These are phyloP conservation scores for Sibirionetta formosa DNA, from an alignment of 2,797 vertebrate genomes.

Conservation along the genomic window DNA sequence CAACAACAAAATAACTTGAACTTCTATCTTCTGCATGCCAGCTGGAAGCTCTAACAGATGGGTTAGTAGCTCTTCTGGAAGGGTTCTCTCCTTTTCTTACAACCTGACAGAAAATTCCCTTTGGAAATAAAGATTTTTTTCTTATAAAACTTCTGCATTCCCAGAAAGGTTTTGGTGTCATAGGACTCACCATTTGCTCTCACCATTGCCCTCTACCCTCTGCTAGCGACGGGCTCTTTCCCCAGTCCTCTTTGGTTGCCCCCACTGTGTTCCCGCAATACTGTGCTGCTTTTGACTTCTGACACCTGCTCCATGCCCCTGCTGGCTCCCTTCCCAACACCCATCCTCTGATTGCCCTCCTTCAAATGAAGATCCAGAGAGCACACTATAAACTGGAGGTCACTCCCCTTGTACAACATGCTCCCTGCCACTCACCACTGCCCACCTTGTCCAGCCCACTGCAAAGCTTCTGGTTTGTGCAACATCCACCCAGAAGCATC, in stretches of 20 bases:
- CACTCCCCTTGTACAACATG: background rate
- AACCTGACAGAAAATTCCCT: background rate
- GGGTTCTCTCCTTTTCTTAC: background rate
- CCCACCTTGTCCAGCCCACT: background rate
- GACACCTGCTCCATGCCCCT: background rate
- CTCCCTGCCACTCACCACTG: background rate
- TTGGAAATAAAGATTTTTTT: background rate
- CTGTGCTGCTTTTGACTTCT: accelerated
- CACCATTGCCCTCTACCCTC: background rate
- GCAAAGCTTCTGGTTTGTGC: background rate
- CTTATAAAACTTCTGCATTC: background rate
- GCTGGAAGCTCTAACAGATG: background rate
- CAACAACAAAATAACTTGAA: background rate
- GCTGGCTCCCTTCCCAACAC: background rate
- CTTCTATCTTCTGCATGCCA: background rate
- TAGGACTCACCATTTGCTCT: background rate
- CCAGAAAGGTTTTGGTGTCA: background rate
- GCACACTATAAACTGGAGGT: background rate
- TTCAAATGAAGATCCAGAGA: background rate
- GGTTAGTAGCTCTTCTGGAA: background rate
- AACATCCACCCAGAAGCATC: background rate
- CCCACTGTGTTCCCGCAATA: accelerated
- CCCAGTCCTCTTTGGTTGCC: background rate
- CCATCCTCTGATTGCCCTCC: background rate
- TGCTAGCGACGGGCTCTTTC: background rate